Conservation (phyloP, 2,113 vertebrate genomes). For the Entosphenus tridentatus region DNA sequence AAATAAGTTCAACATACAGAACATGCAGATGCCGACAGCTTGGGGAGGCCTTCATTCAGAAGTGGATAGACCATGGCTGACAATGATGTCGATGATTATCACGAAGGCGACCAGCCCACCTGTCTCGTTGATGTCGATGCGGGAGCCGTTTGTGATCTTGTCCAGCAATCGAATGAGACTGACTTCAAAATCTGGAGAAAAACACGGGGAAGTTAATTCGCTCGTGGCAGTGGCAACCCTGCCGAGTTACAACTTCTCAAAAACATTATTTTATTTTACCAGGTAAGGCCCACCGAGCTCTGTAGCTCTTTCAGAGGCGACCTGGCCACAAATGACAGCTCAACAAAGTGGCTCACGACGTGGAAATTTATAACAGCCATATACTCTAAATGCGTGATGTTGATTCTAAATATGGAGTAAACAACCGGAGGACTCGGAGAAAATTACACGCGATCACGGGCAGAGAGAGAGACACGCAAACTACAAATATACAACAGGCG, state of each 20-base stretch:
- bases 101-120: conserved; percentile 23
- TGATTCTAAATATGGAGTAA: too few relatives aligned
- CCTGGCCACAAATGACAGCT: neutral
- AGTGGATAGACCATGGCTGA: neutral
- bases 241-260: neutral
- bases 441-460: neutral
- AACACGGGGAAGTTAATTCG: conserved; percentile 9
- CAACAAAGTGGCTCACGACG: neutral
- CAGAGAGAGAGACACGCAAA: too few relatives aligned
- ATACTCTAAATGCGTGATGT: neutral
- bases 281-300: neutral
- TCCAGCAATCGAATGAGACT: conserved; percentile 80
- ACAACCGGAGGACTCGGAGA: neutral
- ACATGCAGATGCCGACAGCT: neutral
- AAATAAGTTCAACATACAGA: too few relatives aligned
- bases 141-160: conserved; percentile 82
- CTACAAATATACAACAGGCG: neutral
- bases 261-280: neutral
- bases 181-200: conserved; percentile 60
- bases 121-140: conserved; percentile 91
- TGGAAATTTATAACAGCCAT: too few relatives aligned
- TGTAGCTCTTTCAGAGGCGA: neutral
- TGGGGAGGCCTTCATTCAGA: neutral
- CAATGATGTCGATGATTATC: conserved; percentile 2
- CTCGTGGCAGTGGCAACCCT: conserved; percentile 8